Evolutionary conservation across 2,113 vertebrate species (phyloP), one percentile per base, ranked within the genome.

Genomic region (Neodontobutis hainanensis): DNA sequence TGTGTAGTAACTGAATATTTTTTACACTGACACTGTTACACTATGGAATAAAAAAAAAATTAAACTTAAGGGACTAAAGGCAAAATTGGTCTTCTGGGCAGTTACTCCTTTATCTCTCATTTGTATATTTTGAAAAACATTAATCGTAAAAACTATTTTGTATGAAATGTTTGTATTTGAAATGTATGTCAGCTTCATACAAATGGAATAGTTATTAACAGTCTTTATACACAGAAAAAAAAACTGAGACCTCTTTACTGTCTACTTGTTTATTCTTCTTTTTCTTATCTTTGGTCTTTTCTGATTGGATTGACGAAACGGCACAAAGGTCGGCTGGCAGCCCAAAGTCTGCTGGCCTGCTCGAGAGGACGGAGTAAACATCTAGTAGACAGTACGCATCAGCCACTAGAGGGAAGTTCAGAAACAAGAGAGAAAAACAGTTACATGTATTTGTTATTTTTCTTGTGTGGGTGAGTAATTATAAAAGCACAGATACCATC

Each of bases 311-410:
- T 48, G 78, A 46, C 12, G 75, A 72, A 42, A 82, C 58, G 11
- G 73, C 65, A 9, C 34, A 50, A 56, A 94, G 81, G 84, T 93
- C 78, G 6, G 80, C 73, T 0, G 76, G 84, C 27, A 95, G 88
- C 6, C 90, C 88, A 8, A 92, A 95, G 61, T 46, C 51, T 0
- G 71, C 46, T 0, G 93, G 92, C 45, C 95, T 88, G 34, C 81
- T 57, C 15, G 83, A 81, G 61, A 98, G 90, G 0, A 73, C 82
- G n/a, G 85, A 76, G 3, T 94, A 91, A 52, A 97, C 85, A 27
- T 96, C 93, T 81, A 97, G 84, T 82, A 97, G 91, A 82, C 95
- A 96, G 84, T 92, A 96, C 0, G 94, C 94, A 49, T 97, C 94
- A 0, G 83, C 77, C 46, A 91, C 93, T 94, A 64, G 34, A 82